phyloP scores from a whole-genome alignment of 2,888 invertebrate genomes.

The Zonitis immaculata region DNA sequence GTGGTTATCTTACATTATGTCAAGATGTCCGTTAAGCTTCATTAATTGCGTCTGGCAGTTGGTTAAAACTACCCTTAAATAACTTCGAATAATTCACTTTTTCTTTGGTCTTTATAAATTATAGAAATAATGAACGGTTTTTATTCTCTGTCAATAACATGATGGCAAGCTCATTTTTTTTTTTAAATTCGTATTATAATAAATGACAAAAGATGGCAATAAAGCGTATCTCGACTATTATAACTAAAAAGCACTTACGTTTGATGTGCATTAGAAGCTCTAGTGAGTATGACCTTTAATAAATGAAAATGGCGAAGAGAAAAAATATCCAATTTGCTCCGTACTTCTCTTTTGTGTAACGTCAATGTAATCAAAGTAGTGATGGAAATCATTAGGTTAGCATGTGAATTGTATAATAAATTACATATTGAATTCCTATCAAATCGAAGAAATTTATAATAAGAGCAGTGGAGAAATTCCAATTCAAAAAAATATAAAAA shows the following conservation, averaged over 20 bases:
- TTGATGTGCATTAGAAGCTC: slow-evolving; percentile 30
- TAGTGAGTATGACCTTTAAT: slow-evolving; percentile 25
- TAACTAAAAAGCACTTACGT: not conserved
- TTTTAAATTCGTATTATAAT: not conserved
- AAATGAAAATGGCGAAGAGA: slow-evolving; percentile 26
- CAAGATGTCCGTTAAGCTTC: slow-evolving; percentile 32
- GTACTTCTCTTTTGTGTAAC: slow-evolving; percentile 8
- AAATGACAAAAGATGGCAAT: not conserved
- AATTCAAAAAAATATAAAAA: too few species aligned
- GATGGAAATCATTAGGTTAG: slow-evolving; percentile 17
- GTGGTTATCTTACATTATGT: slow-evolving; percentile 27
- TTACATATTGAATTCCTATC: slow-evolving; percentile 13
- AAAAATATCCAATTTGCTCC: too few species aligned
- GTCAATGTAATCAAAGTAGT: slow-evolving; percentile 8
- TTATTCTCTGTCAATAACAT: too few species aligned
- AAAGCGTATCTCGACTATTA: not conserved
- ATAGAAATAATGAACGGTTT: not conserved
- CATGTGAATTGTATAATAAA: slow-evolving; percentile 14
- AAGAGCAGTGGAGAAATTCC: too few species aligned
- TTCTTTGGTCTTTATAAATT: too few species aligned
- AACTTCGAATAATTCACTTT: not conserved
- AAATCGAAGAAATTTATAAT: not conserved
- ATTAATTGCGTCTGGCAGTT: slow-evolving; percentile 25
- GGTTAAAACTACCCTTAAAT: not conserved
- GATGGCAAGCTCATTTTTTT: too few species aligned